Conservation (phyloP, 2,797 vertebrate species). For the Lindbergichthys nudifrons region DNA sequence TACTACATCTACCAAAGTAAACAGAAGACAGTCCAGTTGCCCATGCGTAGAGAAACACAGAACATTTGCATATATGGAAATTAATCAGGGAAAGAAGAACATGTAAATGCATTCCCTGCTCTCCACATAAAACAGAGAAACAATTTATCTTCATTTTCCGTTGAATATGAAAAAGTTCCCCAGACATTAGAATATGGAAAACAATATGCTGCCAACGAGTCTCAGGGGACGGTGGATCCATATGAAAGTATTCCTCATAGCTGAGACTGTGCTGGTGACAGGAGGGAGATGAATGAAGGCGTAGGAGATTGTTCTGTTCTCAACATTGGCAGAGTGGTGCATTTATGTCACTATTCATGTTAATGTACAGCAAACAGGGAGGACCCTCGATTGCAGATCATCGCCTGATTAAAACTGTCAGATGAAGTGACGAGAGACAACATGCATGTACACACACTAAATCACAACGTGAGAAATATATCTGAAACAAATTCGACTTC, state of each 20-base stretch:
- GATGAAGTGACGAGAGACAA: constrained; percentile 27
- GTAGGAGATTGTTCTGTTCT: constrained; percentile 51
- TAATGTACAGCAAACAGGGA: constrained; percentile 62
- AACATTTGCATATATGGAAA: constrained; percentile 69
- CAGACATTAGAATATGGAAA: constrained; percentile 65
- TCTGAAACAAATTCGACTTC: constrained; percentile 45
- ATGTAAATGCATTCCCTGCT: constrained; percentile 62
- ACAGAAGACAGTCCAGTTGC: constrained; percentile 38
- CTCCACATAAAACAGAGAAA: constrained; percentile 50
- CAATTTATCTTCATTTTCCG: constrained; percentile 78
- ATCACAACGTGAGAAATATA: constrained; percentile 17
- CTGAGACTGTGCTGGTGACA: constrained; percentile 51
- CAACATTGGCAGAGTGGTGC: constrained; percentile 27
- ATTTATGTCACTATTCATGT: constrained; percentile 33
- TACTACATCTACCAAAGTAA: constrained; percentile 32
- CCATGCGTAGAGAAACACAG: constrained; percentile 36
- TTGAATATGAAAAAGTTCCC: constrained; percentile 60
- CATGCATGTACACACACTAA: background rate
- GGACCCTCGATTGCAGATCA: constrained; percentile 36
- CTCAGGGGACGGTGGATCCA: constrained; percentile 62
- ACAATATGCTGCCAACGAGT: constrained; percentile 71
- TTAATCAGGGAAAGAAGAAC: constrained; percentile 47
- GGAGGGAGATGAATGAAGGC: constrained; percentile 59
- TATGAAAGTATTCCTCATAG: constrained; percentile 64
- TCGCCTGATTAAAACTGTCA: constrained; percentile 61